phyloP scores from a whole-genome alignment of 23 tunicate genomes.

The Aplidium turbinatum region DNA sequence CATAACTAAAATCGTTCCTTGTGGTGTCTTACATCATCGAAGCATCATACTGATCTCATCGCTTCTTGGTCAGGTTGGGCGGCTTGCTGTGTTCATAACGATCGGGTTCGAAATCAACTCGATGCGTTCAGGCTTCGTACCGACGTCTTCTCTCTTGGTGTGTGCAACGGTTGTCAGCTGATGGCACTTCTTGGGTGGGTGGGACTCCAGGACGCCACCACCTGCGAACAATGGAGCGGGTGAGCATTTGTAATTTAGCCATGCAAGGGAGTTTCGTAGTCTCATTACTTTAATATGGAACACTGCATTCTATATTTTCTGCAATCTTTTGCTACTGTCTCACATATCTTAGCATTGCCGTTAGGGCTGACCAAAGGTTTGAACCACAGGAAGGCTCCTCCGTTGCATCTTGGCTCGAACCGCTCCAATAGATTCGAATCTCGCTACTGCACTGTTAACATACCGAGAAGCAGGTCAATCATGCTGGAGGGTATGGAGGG shows the following conservation, averaged over 20 bases:
- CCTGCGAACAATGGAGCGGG: constrained; percentile 8
- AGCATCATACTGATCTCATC: too few species aligned
- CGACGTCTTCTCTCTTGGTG: constrained; percentile 90
- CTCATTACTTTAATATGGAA: too few species aligned
- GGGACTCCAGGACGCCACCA: constrained; percentile 30
- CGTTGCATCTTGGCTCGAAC: constrained; percentile 49
- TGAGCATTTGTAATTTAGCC: too few species aligned
- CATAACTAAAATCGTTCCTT: too few species aligned
- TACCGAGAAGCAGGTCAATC: constrained; percentile 25
- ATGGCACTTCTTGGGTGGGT: constrained; percentile 95
- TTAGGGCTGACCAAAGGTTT: too few species aligned
- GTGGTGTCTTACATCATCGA: too few species aligned
- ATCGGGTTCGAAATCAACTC: constrained; percentile 37
- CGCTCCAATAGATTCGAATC: constrained; percentile 72
- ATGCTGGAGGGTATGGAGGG: constrained; percentile 72
- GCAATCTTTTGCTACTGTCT: too few species aligned
- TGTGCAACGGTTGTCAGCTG: constrained; percentile 93
- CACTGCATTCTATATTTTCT: too few species aligned
- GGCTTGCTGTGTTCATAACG: constrained; percentile 65
- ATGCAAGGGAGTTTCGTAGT: too few species aligned
- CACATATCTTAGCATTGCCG: too few species aligned
- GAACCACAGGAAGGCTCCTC: neutral
- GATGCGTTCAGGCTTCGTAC: constrained; percentile 38
- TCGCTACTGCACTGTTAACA: constrained; percentile 61
- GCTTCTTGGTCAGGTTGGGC: constrained; percentile 81